Base-by-base conservation (phyloP, 2,113 vertebrate species). In the Aspidoscelis tigris region DNA sequence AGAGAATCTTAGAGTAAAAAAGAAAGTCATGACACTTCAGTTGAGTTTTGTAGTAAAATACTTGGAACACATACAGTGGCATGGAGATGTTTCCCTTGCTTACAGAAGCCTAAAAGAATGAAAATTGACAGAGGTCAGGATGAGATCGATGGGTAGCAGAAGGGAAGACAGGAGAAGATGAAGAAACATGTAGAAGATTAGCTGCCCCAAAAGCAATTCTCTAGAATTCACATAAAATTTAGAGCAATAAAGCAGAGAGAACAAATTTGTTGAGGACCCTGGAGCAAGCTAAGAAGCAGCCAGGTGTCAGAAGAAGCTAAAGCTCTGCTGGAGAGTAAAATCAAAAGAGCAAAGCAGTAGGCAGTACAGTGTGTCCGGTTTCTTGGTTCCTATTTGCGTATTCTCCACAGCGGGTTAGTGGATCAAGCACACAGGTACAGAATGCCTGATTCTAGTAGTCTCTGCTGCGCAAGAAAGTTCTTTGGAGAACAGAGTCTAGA, bases 271-370 rank as follows among this genome's bases (percentile, higher is more conserved):
- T 44, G 41, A 69, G 0, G 1, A 18, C 65, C 50, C n/a, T 44
- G 55, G 24, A 77, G 41, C 14, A n/a, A 50, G 75, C 82, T 20
- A 73, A 55, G 21, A 24, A 22, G 65, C 84, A 2, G 43, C 20
- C 3, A 87, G 7, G 22, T 53, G 41, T 0, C 0, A 10, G 0
- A 3, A 6, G 11, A 81, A n/a, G 1, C 70, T 50, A 84, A 21
- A 76, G 24, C 58, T 20, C 53, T 74, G 2, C 24, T 77, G 24
- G 44, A 44, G 5, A 3, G 7, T 5, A 76, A 83, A 12, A 41
- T 14, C 65, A n/a, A 22, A 65, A 75, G 10, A 0, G 0, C n/a
- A 44, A 18, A 68, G 44, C 44, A 78, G 24, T 84, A n/a, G n/a
- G 9, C 6, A 44, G 77, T 65, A 9, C 11, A 71, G 6, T 71